phyloP scores from a whole-genome alignment of 2,113 vertebrate species.

The Scatophagus argus region DNA sequence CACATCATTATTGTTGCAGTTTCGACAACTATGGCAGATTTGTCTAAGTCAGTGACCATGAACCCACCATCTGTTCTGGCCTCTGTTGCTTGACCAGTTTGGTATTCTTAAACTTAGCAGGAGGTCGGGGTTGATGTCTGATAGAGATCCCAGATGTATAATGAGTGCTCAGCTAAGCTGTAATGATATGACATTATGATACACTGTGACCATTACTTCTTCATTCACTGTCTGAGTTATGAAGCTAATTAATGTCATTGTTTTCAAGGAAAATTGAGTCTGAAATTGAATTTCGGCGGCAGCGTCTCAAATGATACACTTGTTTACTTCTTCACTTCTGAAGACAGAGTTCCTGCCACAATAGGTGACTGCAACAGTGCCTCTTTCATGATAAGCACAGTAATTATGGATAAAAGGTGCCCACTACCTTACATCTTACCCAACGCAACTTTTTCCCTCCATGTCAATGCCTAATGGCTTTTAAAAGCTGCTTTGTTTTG shows the following conservation, averaged over 20 bases:
- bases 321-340: constrained; percentile 51
- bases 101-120: constrained; percentile 17
- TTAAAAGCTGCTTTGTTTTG: constrained; percentile 66
- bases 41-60: background rate
- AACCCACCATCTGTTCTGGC: constrained; percentile 1
- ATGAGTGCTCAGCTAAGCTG: constrained; percentile 33
- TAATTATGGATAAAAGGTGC: constrained; percentile 77
- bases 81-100: constrained; percentile 1
- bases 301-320: constrained; percentile 46
- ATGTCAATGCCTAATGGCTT: constrained; percentile 73
- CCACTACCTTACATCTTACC: constrained; percentile 72
- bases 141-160: constrained; percentile 32
- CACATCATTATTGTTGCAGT: background rate
- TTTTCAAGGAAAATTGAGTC: constrained; percentile 60
- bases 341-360: constrained; percentile 25
- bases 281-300: constrained; percentile 52
- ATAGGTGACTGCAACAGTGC: constrained; percentile 19
- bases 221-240: constrained; percentile 44
- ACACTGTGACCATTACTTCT: constrained; percentile 48
- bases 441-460: constrained; percentile 62
- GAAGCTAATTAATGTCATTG: constrained; percentile 59
- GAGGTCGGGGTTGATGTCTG: constrained; percentile 23
- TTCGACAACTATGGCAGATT: background rate
- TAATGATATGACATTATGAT: constrained; percentile 54
- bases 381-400: constrained; percentile 61